Conservation (phyloP, 2,888 invertebrate genomes). For the Microctonus brassicae region DNA sequence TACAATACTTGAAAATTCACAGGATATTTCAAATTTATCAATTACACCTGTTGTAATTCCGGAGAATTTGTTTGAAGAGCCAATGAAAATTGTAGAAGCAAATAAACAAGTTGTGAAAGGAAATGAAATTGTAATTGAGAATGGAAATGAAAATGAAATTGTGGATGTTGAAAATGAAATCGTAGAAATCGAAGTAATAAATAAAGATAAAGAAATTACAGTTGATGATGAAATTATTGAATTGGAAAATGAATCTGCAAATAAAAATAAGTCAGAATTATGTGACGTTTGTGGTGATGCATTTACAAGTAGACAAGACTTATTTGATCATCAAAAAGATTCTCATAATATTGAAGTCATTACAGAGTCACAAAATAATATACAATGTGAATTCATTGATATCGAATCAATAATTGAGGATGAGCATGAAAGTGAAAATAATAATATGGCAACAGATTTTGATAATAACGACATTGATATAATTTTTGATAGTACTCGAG, state of each 20-base stretch:
- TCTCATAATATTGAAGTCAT: background rate
- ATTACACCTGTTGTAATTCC: no score
- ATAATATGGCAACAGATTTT: background rate
- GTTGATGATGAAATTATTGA: background rate
- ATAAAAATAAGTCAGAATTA: background rate
- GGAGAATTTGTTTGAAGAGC: no score
- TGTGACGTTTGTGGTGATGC: background rate
- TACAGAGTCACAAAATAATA: background rate
- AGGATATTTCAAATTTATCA: background rate
- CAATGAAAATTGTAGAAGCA: background rate
- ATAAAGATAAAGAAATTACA: background rate
- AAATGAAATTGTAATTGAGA: background rate
- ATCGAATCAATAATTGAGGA: background rate
- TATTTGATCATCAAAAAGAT: background rate
- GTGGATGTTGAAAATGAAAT: background rate
- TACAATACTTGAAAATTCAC: background rate
- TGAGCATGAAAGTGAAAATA: background rate
- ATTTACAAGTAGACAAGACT: background rate
- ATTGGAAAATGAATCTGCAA: background rate
- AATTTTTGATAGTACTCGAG: background rate
- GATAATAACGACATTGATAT: background rate
- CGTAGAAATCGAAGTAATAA: background rate
- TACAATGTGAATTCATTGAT: background rate
- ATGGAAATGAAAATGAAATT: background rate
- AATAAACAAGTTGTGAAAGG: background rate